Percentiles rank a stretch among this genome's conserved stretches.
Conservation (phyloP, 2,888 invertebrate genomes). For the Amorpha juglandis region DNA sequence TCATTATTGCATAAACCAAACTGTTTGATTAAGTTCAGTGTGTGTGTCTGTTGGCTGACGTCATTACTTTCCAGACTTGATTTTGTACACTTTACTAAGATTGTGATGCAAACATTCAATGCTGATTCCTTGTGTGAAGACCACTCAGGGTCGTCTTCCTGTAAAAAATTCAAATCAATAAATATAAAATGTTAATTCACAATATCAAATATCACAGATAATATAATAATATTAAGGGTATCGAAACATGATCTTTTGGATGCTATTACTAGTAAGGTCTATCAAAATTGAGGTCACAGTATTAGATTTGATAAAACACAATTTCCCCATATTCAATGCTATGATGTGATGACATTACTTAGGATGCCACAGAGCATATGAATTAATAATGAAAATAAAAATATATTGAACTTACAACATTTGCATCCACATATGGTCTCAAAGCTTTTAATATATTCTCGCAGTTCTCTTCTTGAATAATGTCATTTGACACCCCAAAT, state of each 20-base stretch:
- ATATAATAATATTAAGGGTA: no score
- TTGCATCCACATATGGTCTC: conserved; percentile 53
- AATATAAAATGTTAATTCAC: not conserved
- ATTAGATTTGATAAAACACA: no score
- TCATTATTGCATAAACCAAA: conserved; percentile 70
- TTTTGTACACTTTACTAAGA: conserved; percentile 74
- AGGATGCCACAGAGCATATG: no score
- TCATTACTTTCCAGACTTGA: conserved; percentile 80
- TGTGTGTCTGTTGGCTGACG: conserved; percentile 79
- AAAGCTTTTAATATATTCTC: conserved; percentile 60
- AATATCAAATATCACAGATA: no score
- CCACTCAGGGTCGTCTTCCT: conserved; percentile 57
- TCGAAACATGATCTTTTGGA: no score
- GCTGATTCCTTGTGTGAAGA: conserved; percentile 64
- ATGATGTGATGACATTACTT: conserved; percentile 2
- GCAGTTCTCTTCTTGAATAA: conserved; percentile 61
- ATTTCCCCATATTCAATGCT: no score
- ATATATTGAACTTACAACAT: conserved; percentile 44
- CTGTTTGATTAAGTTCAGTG: conserved; percentile 80
- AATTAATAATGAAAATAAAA: conserved; percentile 4
- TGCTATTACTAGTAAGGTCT: no score
- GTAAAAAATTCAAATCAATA: conserved; percentile 37
- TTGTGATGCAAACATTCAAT: conserved; percentile 63
- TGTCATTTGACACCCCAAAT: conserved; percentile 55
- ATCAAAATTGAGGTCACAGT: no score